Evolutionary conservation across 2,888 invertebrate species (phyloP), one percentile per base, ranked within the genome.

Genomic region (Scaptomyza caliginosa): DNA sequence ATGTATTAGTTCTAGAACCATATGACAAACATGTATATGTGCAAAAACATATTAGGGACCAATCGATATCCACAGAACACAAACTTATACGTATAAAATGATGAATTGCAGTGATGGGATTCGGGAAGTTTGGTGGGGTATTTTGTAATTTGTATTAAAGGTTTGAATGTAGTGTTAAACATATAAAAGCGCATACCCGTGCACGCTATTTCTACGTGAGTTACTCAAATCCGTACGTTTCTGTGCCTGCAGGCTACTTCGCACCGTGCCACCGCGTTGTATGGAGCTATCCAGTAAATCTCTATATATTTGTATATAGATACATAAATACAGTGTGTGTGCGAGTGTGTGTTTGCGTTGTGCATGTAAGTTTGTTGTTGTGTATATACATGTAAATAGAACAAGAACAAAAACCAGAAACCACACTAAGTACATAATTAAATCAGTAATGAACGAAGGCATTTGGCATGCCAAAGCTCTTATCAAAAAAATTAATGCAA

Each of bases 171-270:
- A 40, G 45, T 73, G 82, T 86, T 85, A 87, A 55, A 85, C 80
- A 87, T 71, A 60, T 69, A 82, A 77, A 80, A 87, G 77, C 73
- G 83, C 77, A 88, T 90, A 91, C 73, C 94, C 94, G 89, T 94
- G 94, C 87, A 92, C 93, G 89, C 94, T 94, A 89, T 94, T 94
- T 83, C 94, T 92, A 89, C 94, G 94, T 73, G 91, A 89, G 81
- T 88, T 90, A 84, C 82, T 89, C 70, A 89, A 88, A 73, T 91
- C 91, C 81, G 89, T 89, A 78, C 90, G 89, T 85, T 91, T 90
- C 74, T 89, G 88, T 73, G 90, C 82, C 86, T 94, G 94, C 34
- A 93, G 93, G 77, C 94, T 92, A 88, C 93, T 92, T 77, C 94
- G 91, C 65, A 94, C 89, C 59, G 93, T 89, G 32, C 93, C 93